Base-by-base conservation (phyloP, 92 coral and sea anemone species). In the Meandrina meandrites region DNA sequence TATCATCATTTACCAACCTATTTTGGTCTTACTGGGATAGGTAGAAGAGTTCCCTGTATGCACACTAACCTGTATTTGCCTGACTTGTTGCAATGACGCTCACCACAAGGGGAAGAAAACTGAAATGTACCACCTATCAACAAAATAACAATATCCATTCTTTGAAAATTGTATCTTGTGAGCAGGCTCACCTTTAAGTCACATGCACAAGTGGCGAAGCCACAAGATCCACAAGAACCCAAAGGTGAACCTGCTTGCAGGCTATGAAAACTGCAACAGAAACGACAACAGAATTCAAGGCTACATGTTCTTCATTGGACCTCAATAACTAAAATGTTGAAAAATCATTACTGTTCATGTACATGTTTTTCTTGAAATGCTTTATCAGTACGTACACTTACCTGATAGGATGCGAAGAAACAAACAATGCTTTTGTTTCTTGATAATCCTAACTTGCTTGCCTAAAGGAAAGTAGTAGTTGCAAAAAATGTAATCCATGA, bases 391-490 rank as follows among this genome's bases (percentile, higher is more conserved):
- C 53, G 32, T 58, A 12, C 30, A 80, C 58, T 77, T 81, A 96
- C 99, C 81, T 97, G 99, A 79, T 93, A 97, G 0, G 94, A 90
- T 16, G 99, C 96, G 74, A 93, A 97, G 80, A 92, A 89, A 57
- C 98, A 97, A 34, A 97, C 95, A 56, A 97, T 97, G 78, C 92
- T 97, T 82, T 97, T 97, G 93, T 97, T 97, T 81, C 85, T 95
- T 48, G 97, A 95, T 75, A 97, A 82, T 50, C 99, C 99, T 32
- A 97, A 91, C 84, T 97, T 97, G 87, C 99, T 97, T 57, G 99
- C 99, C 99, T 97, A 82, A 79, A 84, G 40, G 66, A 27, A 54
- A 70, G 5, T 1, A 30, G 42, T 15, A 71, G 21, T 18, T 18
- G 45, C 15, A 73, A 73, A 30, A 24, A 10, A 5, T 0, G n/a